A percentile compares a stretch with the other conserved stretches of the same genome.
These are phyloP conservation scores for Masnerella sp. DNA, from an alignment of 2,888 invertebrate species.

Conservation along the genomic window DNA sequence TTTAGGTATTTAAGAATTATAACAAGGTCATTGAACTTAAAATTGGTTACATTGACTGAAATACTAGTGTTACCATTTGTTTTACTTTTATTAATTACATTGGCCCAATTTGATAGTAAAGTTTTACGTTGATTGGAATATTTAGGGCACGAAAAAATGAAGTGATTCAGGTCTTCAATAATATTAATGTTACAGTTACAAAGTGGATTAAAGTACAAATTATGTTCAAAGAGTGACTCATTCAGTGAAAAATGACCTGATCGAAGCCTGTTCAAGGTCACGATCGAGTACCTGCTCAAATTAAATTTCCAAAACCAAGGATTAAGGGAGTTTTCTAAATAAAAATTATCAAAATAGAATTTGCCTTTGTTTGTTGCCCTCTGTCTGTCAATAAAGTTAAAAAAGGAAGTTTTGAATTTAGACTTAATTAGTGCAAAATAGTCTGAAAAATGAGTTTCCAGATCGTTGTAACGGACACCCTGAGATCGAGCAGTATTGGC, in stretches of 20 bases:
- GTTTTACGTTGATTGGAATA: background rate
- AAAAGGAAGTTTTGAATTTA: background rate
- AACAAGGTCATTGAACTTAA: no score
- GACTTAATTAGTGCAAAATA: background rate
- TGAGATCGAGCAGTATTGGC: background rate
- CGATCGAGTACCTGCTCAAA: background rate
- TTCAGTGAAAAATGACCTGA: background rate
- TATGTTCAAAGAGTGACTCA: background rate
- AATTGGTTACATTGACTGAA: no score
- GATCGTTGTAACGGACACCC: background rate
- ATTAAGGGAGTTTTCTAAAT: background rate
- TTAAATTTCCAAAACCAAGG: slow-evolving; percentile 1
- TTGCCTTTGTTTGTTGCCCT: no score
- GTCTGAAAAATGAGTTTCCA: background rate
- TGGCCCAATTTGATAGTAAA: background rate
- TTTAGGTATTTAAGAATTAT: no score
- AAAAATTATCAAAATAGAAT: background rate
- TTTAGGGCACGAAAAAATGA: background rate
- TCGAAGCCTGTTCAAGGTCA: background rate
- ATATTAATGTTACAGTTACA: slow-evolving; percentile 1
- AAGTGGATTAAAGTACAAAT: background rate
- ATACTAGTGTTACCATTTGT: no score
- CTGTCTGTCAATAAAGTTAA: no score
- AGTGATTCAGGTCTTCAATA: slow-evolving; percentile 1
- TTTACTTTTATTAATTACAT: slow-evolving; percentile 1